phyloP scores from a whole-genome alignment of 2,888 invertebrate genomes.

The Chydorus sphaericus region DNA sequence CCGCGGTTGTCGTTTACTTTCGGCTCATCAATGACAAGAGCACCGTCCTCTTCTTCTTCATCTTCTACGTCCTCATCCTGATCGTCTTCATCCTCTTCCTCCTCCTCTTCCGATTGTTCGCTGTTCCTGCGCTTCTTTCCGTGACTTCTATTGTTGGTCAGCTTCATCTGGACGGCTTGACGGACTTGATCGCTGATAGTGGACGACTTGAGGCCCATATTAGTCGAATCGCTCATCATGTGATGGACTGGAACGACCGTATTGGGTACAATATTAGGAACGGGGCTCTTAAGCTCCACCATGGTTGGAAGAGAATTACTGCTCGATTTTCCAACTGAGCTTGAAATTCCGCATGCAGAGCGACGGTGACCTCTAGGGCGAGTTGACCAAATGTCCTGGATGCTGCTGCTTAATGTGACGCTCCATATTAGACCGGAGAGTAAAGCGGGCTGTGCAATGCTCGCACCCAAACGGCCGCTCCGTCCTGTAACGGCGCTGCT shows the following conservation, averaged over 20 bases:
- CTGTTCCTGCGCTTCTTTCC: conserved; percentile 14
- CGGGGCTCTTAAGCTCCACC: conserved; percentile 22
- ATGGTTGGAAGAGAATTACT: conserved; percentile 14
- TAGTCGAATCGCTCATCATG: not conserved
- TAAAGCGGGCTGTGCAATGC: conserved; percentile 78
- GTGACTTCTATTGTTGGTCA: conserved; percentile 35
- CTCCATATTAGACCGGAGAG: conserved; percentile 86
- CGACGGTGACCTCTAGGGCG: conserved; percentile 26
- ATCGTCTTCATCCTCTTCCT: conserved; percentile 21
- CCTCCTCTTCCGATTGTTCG: conserved; percentile 20
- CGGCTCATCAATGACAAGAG: conserved; percentile 9
- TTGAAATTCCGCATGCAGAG: not conserved
- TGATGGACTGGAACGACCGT: conserved; percentile 13
- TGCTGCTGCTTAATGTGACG: conserved; percentile 88
- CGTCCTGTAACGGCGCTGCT: conserved; percentile 74
- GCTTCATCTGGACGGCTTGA: conserved; percentile 52
- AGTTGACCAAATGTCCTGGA: conserved; percentile 74
- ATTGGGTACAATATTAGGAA: conserved; percentile 41
- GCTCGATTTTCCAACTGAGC: not conserved
- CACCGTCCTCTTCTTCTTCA: conserved; percentile 18
- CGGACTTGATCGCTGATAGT: conserved; percentile 7
- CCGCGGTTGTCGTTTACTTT: conserved; percentile 26
- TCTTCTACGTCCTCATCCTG: conserved; percentile 23
- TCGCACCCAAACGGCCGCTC: conserved; percentile 82
- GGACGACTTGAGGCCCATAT: not conserved